Percentiles rank a stretch among this genome's conserved stretches.
These are phyloP conservation scores for Drosophila trapezifrons DNA, from an alignment of 1,140 invertebrate genomes.

Conservation along the genomic window DNA sequence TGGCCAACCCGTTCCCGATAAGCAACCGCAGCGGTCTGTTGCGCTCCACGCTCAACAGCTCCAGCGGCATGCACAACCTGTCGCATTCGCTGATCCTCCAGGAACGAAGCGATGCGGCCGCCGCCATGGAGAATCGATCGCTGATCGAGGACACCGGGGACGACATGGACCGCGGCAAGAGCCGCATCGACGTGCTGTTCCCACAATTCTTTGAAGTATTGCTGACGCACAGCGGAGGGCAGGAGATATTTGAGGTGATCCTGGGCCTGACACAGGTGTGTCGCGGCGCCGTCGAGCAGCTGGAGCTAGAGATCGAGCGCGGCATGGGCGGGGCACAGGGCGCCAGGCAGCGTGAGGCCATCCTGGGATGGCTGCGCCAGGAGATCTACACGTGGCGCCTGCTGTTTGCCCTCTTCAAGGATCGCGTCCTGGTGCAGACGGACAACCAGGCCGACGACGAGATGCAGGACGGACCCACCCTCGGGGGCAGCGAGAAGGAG, in stretches of 20 bases:
- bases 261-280: constrained; percentile 86
- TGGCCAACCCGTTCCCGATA: constrained; percentile 40
- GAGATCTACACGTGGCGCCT: constrained; percentile 95
- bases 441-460: constrained; percentile 85
- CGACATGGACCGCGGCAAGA: constrained; percentile 50
- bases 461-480: constrained; percentile 84
- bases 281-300: constrained; percentile 84
- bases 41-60: constrained; percentile 38
- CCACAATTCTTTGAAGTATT: constrained; percentile 87
- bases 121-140: constrained; percentile 23
- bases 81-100: constrained; percentile 48
- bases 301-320: constrained; percentile 68
- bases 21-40: constrained; percentile 35
- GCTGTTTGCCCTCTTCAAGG: constrained; percentile 91
- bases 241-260: constrained; percentile 86
- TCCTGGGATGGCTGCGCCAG: constrained; percentile 87
- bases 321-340: constrained; percentile 46
- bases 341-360: constrained; percentile 46
- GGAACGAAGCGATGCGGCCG: constrained; percentile 25
- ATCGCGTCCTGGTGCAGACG: constrained; percentile 87
- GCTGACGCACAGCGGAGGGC: constrained; percentile 85
- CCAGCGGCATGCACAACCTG: constrained; percentile 27
- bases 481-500: constrained; percentile 87
- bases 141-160: constrained; percentile 37
- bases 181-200: constrained; percentile 85